A percentile compares a stretch with the other conserved stretches of the same genome.
Conservation (phyloP, 2,797 vertebrate species). For the Platyrinchus mystaceus region DNA sequence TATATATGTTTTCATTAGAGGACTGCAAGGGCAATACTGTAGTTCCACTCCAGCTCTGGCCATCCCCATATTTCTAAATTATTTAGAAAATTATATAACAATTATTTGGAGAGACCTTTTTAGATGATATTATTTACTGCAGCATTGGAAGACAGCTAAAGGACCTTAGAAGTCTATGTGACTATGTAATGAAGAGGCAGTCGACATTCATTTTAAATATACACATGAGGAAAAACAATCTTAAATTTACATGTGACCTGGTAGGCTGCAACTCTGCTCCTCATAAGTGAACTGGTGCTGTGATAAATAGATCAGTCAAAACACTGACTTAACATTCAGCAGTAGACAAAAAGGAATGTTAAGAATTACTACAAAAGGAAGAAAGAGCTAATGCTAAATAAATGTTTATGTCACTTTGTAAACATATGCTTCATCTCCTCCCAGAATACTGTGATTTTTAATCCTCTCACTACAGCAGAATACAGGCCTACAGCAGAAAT, state of each 20-base stretch:
- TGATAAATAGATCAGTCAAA: neutral
- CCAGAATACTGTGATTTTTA: neutral
- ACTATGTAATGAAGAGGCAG: neutral
- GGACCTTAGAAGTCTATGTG: neutral
- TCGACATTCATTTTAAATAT: neutral
- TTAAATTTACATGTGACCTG: neutral
- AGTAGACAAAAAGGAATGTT: neutral
- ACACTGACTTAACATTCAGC: neutral
- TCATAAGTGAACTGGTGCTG: rapidly evolving
- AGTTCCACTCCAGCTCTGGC: neutral
- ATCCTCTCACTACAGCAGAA: neutral
- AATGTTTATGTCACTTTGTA: neutral
- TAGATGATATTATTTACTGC: neutral
- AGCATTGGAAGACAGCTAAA: neutral
- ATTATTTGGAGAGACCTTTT: neutral
- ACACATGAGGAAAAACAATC: neutral
- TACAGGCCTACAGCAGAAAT: neutral
- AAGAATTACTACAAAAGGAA: neutral
- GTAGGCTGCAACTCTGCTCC: neutral
- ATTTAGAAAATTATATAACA: neutral
- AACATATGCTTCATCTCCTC: neutral
- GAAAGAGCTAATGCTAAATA: neutral
- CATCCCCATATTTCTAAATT: neutral
- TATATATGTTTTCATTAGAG: neutral
- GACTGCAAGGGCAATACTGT: neutral